Evolutionary conservation across 2,888 invertebrate species (phyloP), one percentile per base, ranked within the genome.

Genomic region (Caenorhabditis zanzibari): DNA sequence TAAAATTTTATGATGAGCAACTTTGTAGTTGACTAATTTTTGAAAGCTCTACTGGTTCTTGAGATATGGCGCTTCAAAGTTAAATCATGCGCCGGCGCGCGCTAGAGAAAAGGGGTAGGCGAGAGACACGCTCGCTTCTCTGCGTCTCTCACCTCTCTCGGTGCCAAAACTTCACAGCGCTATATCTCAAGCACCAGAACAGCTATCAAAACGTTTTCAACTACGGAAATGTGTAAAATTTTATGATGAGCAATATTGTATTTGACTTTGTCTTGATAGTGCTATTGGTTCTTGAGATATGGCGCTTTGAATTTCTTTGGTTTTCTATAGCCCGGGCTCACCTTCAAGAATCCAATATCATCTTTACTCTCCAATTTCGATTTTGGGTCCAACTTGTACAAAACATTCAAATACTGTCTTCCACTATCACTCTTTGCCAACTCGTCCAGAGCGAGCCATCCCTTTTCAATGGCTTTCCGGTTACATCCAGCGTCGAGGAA

Each of bases 361-460:
- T 79, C 72, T 22, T 44, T 38, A 0, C 35, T 68, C 41, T 81
- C 64, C 94, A 91, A 66, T 49, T 72, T 59, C 0, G 90, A 88
- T 26, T 88, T 86, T 7, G 75, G 56, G 86, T 97, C 97, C 1
- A 97, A 93, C 63, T 95, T 95, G 94, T 96, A 97, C 28, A 94
- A 94, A 12, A 94, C 94, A 26, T 95, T 94, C 4, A 98, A 92
- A 94, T 95, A 95, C 12, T 94, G 93, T 72, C 95, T 94, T 0
- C 96, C 96, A 73, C 94, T 95, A 14, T 94, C 95, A 93, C 93
- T 93, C 22, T 93, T 92, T 9, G 93, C 92, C 47, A 94, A 80
- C 9, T 93, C 92, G 38, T 93, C 94, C 74, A 97, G 94, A 9
- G 94, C 94, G 71, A 93, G 92, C 97, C 97, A 98, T 0, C 96